Conservation (phyloP, 2,113 vertebrate species). For the Neopipo cinnamomea region DNA sequence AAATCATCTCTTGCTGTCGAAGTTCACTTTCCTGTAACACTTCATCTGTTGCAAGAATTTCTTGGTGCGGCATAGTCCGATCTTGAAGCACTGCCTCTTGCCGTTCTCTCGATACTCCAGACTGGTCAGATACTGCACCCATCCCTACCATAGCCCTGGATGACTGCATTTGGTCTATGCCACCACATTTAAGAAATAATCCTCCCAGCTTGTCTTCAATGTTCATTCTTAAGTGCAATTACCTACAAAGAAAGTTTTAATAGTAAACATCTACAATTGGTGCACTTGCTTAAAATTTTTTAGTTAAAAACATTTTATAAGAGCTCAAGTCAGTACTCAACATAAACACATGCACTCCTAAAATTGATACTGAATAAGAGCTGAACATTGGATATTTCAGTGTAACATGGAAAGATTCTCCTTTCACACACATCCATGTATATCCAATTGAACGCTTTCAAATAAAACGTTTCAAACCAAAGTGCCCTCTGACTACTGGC, state of each 20-base stretch:
- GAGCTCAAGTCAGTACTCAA: not conserved
- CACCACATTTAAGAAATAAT: slow-evolving; percentile 95
- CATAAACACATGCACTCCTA: not conserved
- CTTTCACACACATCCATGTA: not conserved
- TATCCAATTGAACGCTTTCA: not conserved
- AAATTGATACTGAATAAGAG: not conserved
- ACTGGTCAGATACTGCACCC: slow-evolving; percentile 79
- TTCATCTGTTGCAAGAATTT: slow-evolving; percentile 85
- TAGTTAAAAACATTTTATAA: slow-evolving; percentile 25
- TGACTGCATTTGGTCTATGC: slow-evolving; percentile 82
- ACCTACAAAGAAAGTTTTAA: slow-evolving; percentile 79
- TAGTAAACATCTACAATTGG: slow-evolving; percentile 72
- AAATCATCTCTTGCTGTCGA: slow-evolving; percentile 90
- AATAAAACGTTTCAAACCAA: not conserved
- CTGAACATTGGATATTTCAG: not conserved
- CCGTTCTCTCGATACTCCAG: slow-evolving; percentile 72
- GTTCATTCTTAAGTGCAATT: slow-evolving; percentile 92
- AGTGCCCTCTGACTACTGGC: not conserved
- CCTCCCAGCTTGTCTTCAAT: slow-evolving; percentile 95
- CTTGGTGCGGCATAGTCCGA: slow-evolving; percentile 86
- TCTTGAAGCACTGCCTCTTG: slow-evolving; percentile 88
- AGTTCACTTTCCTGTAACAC: slow-evolving; percentile 86
- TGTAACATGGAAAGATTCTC: not conserved
- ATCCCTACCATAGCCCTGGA: slow-evolving; percentile 82
- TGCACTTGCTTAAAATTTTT: slow-evolving; percentile 35